A percentile compares a stretch with the other conserved stretches of the same genome.
Evolutionary conservation across 2,797 vertebrate species (phyloP).

Genomic region (Tauraco hartlaubi): DNA sequence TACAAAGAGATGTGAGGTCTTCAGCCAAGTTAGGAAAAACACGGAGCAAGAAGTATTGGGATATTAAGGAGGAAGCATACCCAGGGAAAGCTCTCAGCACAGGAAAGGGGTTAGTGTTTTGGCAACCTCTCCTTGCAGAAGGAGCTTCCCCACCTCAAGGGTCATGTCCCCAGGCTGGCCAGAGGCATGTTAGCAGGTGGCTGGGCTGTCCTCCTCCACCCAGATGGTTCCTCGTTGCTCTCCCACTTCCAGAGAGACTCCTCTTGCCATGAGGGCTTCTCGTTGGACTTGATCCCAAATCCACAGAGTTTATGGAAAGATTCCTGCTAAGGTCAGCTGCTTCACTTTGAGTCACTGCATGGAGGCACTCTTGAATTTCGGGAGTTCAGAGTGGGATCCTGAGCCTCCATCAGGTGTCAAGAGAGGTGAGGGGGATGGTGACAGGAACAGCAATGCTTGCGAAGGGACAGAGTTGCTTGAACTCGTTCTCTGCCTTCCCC

Average conservation of each 20-base stretch:
- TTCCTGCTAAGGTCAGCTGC: not conserved
- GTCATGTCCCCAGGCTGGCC: not conserved
- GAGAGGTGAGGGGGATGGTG: fast-evolving
- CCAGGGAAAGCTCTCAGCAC: not conserved
- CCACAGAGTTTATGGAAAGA: not conserved
- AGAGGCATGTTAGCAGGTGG: not conserved
- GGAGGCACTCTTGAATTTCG: not conserved
- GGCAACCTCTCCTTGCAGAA: not conserved
- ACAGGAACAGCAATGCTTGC: not conserved
- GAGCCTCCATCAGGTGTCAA: not conserved
- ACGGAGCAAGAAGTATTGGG: fast-evolving
- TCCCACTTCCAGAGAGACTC: not conserved
- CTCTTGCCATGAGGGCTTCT: not conserved
- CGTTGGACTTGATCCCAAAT: conserved; percentile 2
- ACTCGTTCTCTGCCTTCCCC: not conserved
- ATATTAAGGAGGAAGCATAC: not conserved
- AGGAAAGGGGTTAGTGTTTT: not conserved
- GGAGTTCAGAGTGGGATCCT: not conserved
- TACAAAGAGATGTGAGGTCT: not conserved
- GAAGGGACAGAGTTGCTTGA: not conserved
- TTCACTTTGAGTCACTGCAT: not conserved
- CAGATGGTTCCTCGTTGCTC: not conserved
- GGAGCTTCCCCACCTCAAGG: not conserved
- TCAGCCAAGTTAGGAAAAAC: not conserved
- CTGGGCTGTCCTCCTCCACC: not conserved